Conservation (phyloP, 2,888 invertebrate species). For the Acronicta leporina region DNA sequence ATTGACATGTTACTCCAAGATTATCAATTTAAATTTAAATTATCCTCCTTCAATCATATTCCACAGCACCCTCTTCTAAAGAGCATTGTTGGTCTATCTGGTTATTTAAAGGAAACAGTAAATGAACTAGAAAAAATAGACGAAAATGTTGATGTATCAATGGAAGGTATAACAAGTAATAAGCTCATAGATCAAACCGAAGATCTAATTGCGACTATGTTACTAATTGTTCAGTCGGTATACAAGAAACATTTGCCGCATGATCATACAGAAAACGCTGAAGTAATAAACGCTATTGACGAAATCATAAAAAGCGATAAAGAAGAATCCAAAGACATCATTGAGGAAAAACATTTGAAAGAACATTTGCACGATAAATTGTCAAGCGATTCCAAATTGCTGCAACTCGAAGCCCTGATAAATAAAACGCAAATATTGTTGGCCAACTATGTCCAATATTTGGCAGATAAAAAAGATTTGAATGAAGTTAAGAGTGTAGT, state of each 20-base stretch:
- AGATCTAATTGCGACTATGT: constrained; percentile 77
- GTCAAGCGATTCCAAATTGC: constrained; percentile 87
- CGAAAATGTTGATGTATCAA: constrained; percentile 59
- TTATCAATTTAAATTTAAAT: constrained; percentile 72
- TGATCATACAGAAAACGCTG: constrained; percentile 65
- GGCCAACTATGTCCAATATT: constrained; percentile 77
- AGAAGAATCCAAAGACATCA: constrained; percentile 84
- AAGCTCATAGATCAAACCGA: constrained; percentile 71
- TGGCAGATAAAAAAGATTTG: constrained; percentile 65
- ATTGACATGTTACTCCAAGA: constrained; percentile 68
- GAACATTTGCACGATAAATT: constrained; percentile 91
- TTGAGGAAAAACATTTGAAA: constrained; percentile 91
- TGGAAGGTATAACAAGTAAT: constrained; percentile 62
- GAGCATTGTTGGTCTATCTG: constrained; percentile 68
- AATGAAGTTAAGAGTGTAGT: constrained; percentile 74
- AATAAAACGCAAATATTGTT: constrained; percentile 78
- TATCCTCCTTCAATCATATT: constrained; percentile 53
- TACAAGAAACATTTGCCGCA: constrained; percentile 81
- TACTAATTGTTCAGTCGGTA: constrained; percentile 74
- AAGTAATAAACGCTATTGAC: constrained; percentile 76
- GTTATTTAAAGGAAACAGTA: constrained; percentile 68
- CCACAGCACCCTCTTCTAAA: constrained; percentile 76
- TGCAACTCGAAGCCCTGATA: constrained; percentile 88
- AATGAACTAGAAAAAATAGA: constrained; percentile 66
- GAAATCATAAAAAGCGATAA: constrained; percentile 76